A percentile compares a stretch with the other conserved stretches of the same genome.
These are phyloP conservation scores for Crossoptilon crossoptilon DNA, from an alignment of 2,797 vertebrate genomes.

Conservation along the genomic window DNA sequence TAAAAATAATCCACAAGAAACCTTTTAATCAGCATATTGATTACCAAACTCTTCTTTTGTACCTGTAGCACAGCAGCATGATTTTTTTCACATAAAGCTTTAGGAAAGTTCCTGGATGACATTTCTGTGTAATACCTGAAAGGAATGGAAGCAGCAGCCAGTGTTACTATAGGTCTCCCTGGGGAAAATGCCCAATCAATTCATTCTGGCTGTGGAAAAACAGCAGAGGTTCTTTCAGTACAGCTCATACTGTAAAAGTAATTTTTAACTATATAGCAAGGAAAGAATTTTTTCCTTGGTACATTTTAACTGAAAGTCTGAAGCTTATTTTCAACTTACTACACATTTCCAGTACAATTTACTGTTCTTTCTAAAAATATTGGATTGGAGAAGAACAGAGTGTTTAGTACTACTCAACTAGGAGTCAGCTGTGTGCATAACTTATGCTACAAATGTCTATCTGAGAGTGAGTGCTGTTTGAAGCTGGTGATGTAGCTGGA, in stretches of 20 bases:
- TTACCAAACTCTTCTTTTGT: background rate
- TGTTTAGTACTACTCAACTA: background rate
- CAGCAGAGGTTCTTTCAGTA: background rate
- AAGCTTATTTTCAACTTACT: conserved; percentile 19
- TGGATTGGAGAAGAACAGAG: background rate
- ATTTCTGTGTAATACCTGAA: background rate
- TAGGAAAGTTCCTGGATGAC: background rate
- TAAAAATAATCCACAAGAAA: background rate
- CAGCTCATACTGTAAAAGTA: background rate
- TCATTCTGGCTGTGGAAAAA: background rate
- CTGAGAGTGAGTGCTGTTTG: background rate
- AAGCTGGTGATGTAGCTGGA: background rate
- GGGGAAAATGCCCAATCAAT: background rate
- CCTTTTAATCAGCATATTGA: conserved; percentile 2
- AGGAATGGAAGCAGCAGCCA: background rate
- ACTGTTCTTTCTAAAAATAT: conserved; percentile 48
- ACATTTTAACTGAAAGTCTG: background rate
- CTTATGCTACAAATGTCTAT: background rate
- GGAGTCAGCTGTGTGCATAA: background rate
- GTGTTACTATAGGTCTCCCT: background rate
- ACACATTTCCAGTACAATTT: background rate
- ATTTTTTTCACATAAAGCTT: background rate
- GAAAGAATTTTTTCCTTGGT: background rate
- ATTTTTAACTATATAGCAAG: background rate
- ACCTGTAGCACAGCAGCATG: background rate